A percentile compares a stretch with the other conserved stretches of the same genome.
These are phyloP conservation scores for Yoshiicerus persimilis DNA, from an alignment of 1,140 invertebrate species.

Conservation along the genomic window DNA sequence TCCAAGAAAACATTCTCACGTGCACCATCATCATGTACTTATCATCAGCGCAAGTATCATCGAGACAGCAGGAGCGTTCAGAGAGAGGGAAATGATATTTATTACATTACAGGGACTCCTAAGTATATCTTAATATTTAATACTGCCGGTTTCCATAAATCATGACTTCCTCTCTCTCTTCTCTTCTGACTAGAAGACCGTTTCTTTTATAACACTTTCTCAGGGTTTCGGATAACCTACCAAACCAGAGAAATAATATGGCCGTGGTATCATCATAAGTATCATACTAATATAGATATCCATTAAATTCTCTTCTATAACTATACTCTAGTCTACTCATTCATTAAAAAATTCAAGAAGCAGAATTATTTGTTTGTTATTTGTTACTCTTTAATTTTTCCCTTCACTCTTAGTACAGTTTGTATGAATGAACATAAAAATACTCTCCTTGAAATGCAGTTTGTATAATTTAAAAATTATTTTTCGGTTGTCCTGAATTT, in stretches of 20 bases:
- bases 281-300: too few relatives aligned
- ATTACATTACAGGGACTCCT: background rate
- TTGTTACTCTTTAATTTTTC: too few relatives aligned
- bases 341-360: too few relatives aligned
- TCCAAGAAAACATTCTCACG: background rate
- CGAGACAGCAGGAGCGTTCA: background rate
- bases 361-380: too few relatives aligned
- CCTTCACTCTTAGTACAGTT: too few relatives aligned
- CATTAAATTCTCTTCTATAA: too few relatives aligned
- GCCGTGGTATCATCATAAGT: too few relatives aligned
- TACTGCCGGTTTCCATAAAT: slow-evolving; percentile 36
- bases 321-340: too few relatives aligned
- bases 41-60: background rate
- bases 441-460: too few relatives aligned
- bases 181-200: background rate
- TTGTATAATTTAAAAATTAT: too few relatives aligned
- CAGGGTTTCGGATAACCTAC: slow-evolving; percentile 2
- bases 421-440: too few relatives aligned
- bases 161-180: slow-evolving; percentile 40
- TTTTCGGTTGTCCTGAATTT: too few relatives aligned
- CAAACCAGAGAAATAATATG: background rate
- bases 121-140: background rate
- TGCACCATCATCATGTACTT: background rate
- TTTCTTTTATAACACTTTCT: background rate
- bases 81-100: background rate